Evolutionary conservation across 1,140 invertebrate species (phyloP), one percentile per base, ranked within the genome.

Genomic region (Neelides sp.): DNA sequence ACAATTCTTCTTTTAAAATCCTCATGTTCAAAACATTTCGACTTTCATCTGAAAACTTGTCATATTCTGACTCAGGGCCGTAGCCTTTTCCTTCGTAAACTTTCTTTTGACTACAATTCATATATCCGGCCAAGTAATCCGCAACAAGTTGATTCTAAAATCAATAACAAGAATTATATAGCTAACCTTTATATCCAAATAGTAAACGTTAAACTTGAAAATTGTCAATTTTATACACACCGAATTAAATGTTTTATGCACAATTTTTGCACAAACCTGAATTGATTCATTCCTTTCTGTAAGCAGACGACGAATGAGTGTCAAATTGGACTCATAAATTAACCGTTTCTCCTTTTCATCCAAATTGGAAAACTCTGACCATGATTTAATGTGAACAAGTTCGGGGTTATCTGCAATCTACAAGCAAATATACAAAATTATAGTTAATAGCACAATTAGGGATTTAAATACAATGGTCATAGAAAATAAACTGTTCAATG

Each of bases 381-480:
- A 61, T n/a, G 58, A 50, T 28, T 46, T 54, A 2, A 61, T 28
- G 27, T 54, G 30, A 7, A 61, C 32, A 36, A 57, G 28, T 20
- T 57, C 55, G 7, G 58, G 52, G 46, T 48, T 52, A 43, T 59
- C 57, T 10, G 54, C 45, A 39, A 57, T 51, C 58, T 59, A 24
- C 2, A 37, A 45, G 19, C 40, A 7, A 24, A 30, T 5, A 23
- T n/a, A 8, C 28, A 28, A 30, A 15, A 24, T 12, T 32, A 32
- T 8, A 32, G 23, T 36, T 15, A 48, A 8, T 35, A 17, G 19
- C 15, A 5, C 7, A 10, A 34, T 35, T 12, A 48, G 10, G 30
- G 24, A 7, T 12, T 30, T 10, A 7, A 10, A 30, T 15, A 12
- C 7, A 10, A 8, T 5, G 32, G 12, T 44, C 12, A 27, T 13